These are phyloP conservation scores for Watsonalla cultraria DNA, from an alignment of 2,888 invertebrate genomes.

Conservation along the genomic window DNA sequence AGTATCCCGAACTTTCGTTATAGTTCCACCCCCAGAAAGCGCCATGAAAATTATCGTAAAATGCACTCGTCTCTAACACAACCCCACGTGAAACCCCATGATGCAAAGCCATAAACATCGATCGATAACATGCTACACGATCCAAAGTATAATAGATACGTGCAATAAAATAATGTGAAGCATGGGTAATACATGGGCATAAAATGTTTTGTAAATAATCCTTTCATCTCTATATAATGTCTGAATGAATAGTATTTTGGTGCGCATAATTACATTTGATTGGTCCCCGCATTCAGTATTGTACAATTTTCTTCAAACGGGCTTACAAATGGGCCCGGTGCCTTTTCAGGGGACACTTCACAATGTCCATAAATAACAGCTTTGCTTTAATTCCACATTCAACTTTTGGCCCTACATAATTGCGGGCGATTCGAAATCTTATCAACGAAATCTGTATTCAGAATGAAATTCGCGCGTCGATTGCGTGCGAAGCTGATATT, in stretches of 20 bases:
- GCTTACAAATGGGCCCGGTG: constrained; percentile 2
- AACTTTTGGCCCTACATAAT: background rate
- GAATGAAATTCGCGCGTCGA: constrained; percentile 9
- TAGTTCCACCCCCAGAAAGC: constrained; percentile 14
- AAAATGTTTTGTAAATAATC: background rate
- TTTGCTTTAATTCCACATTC: background rate
- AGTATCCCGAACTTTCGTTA: constrained; percentile 14
- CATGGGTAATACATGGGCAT: too few species aligned
- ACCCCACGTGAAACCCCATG: constrained; percentile 42
- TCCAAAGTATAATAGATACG: too few species aligned
- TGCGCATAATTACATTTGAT: constrained; percentile 48
- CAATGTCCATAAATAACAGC: background rate
- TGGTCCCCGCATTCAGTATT: constrained; percentile 41
- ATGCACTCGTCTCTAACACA: constrained; percentile 26
- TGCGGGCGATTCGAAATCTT: constrained; percentile 1
- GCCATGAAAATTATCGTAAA: constrained; percentile 25
- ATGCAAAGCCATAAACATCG: constrained; percentile 45
- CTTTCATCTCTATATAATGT: too few species aligned
- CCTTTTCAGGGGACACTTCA: constrained; percentile 1
- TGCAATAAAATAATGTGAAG: constrained; percentile 2
- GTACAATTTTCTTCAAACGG: constrained; percentile 21
- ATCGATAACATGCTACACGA: constrained; percentile 10
- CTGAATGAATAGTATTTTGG: constrained; percentile 23
- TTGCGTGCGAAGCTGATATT: constrained; percentile 14
- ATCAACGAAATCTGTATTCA: constrained; percentile 1